A percentile compares a stretch with the other conserved stretches of the same genome.
Evolutionary conservation across 2,888 invertebrate species (phyloP).

Genomic region (Labia minor): DNA sequence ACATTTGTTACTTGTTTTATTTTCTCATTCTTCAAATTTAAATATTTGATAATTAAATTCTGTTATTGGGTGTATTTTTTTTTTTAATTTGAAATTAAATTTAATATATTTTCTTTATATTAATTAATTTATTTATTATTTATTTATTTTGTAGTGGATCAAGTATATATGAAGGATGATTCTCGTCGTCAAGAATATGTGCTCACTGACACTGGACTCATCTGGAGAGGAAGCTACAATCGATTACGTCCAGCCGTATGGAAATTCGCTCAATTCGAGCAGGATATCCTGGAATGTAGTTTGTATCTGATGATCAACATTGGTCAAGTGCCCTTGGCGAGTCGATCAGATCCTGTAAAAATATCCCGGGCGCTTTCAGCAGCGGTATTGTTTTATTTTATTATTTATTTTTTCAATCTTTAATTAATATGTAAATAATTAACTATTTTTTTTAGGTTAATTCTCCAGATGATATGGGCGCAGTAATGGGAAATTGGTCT

Average conservation of each 20-base stretch:
- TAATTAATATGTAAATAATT: neutral
- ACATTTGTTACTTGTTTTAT: no score
- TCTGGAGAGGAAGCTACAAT: conserved; percentile 83
- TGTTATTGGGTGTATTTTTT: no score
- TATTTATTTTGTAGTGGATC: conserved; percentile 43
- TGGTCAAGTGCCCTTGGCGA: conserved; percentile 55
- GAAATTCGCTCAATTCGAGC: conserved; percentile 85
- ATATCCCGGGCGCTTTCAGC: conserved; percentile 73
- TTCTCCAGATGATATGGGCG: conserved; percentile 77
- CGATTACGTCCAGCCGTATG: conserved; percentile 74
- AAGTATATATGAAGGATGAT: conserved; percentile 52
- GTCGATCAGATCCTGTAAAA: conserved; percentile 65
- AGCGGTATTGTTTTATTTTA: conserved; percentile 53
- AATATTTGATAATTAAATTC: no score
- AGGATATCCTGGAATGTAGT: conserved; percentile 67
- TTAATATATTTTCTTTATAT: no score
- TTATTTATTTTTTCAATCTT: neutral
- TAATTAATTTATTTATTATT: no score
- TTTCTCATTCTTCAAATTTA: no score
- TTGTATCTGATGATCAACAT: conserved; percentile 60
- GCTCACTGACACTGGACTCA: conserved; percentile 74
- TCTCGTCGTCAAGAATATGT: conserved; percentile 73
- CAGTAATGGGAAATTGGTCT: conserved; percentile 78
- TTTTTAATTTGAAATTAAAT: no score
- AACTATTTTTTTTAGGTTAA: conserved; percentile 42